phyloP scores from a whole-genome alignment of 2,113 vertebrate species.

The Eulemur rufifrons region DNA sequence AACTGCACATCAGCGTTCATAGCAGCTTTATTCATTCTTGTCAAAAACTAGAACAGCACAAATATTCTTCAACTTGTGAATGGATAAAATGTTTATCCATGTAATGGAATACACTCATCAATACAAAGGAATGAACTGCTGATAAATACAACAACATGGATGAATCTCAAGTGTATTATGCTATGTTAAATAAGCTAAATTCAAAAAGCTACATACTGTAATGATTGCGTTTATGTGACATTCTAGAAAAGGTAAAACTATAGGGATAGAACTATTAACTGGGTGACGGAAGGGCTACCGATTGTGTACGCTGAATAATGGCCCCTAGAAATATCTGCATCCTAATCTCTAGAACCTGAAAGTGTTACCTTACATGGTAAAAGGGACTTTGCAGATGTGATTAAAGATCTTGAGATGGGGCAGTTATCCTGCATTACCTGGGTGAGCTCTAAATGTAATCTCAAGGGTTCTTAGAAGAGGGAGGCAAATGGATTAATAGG shows the following conservation, averaged over 20 bases:
- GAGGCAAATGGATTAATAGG: neutral
- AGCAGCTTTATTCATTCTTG: neutral
- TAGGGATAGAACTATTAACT: neutral
- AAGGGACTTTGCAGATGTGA: neutral
- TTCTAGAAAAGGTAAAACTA: neutral
- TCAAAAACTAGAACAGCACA: neutral
- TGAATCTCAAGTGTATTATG: neutral
- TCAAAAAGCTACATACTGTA: neutral
- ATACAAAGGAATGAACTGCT: neutral
- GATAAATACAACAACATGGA: neutral
- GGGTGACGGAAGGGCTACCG: neutral
- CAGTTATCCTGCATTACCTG: neutral
- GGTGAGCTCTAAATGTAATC: neutral
- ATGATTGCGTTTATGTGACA: neutral
- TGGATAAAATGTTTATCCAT: neutral
- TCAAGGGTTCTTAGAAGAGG: neutral
- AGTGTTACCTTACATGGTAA: neutral
- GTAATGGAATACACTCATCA: neutral
- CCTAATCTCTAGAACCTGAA: conserved; percentile 24
- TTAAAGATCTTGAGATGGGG: neutral
- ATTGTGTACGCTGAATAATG: neutral
- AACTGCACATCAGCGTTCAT: neutral
- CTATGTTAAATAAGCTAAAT: neutral
- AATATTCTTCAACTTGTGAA: neutral
- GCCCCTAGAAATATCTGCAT: neutral